Base-by-base conservation (phyloP, 2,888 invertebrate species). In the Cheilosia pagana region DNA sequence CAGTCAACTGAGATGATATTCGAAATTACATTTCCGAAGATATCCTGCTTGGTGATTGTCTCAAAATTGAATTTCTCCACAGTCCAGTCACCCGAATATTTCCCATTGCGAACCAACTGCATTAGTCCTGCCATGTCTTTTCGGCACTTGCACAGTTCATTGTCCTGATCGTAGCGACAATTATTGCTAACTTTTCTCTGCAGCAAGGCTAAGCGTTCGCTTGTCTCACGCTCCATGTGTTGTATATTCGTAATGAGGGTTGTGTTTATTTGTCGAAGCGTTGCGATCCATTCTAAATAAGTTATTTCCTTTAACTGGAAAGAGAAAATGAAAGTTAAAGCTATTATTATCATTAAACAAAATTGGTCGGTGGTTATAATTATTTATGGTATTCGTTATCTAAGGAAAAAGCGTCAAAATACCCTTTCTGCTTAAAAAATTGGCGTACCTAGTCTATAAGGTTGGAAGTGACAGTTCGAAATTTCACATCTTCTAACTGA, bases 231-330 rank as follows among this genome's bases (percentile, higher is more conserved):
- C 88, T 95, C 95, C 82, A 95, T 89, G 83, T 94, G 94, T 78
- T 94, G 93, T 43, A 95, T 93, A n/a, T 94, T 94, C 71, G 91
- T 92, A 12, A 95, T 93, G 57, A 95, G 89, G 89, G 94, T 92
- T 65, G 92, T 91, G 89, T 95, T 95, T 87, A 95, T 94, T 62
- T 94, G 93, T 1, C 93, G 92, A 74, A 95, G 90, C 89, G 94
- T 93, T 57, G 92, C 92, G n/a, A 95, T 93, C 95, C 95, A 95
- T 87, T 94, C 93, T 35, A 88, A 92, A 89, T 91, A 94, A 89
- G 95, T 93, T 45, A 93, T 92, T 87, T 95, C 91, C 90, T 95
- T 95, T 87, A 94, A 92, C 95, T 96, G 89, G 5, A 90, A 90
- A 81, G 67, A 60, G 23, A 65, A 45, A 72, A 67, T 28, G 35